Evolutionary conservation across 1,140 invertebrate genomes (phyloP).

Genomic region (Zaprionus inermis): DNA sequence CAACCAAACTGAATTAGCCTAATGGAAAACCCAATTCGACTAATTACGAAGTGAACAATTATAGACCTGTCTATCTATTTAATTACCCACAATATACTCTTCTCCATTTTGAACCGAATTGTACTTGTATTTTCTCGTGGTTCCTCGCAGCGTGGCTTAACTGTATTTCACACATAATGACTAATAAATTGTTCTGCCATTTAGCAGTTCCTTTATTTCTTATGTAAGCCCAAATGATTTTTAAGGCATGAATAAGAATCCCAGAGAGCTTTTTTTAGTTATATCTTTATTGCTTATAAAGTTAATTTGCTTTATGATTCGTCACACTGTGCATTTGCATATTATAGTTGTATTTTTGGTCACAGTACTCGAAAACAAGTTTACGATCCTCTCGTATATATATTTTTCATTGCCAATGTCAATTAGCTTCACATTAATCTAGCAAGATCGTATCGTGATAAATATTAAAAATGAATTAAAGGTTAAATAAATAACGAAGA

Average conservation of each 20-base stretch:
- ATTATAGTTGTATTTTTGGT: neutral
- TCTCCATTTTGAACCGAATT: neutral
- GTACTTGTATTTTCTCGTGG: neutral
- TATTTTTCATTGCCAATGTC: slow-evolving; percentile 27
- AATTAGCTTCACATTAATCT: slow-evolving; percentile 17
- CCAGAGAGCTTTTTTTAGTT: slow-evolving; percentile 3
- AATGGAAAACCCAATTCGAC: neutral
- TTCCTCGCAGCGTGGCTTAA: neutral
- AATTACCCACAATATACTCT: neutral
- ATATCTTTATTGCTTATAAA: slow-evolving; percentile 4
- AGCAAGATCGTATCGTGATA: slow-evolving; percentile 9
- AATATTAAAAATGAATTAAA: slow-evolving; percentile 2
- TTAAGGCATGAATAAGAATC: neutral
- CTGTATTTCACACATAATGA: slow-evolving; percentile 29
- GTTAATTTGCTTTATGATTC: slow-evolving; percentile 13
- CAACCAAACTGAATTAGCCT: neutral
- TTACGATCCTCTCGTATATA: neutral
- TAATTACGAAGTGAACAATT: neutral
- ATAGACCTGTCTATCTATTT: neutral
- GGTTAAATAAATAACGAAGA: neutral
- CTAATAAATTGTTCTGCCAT: slow-evolving; percentile 25
- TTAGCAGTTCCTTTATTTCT: slow-evolving; percentile 26
- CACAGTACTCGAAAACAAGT: slow-evolving; percentile 11
- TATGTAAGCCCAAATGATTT: neutral
- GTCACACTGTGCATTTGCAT: neutral